Evolutionary conservation across 2,113 vertebrate species (phyloP).

Genomic region (Thryonomys swinderianus): DNA sequence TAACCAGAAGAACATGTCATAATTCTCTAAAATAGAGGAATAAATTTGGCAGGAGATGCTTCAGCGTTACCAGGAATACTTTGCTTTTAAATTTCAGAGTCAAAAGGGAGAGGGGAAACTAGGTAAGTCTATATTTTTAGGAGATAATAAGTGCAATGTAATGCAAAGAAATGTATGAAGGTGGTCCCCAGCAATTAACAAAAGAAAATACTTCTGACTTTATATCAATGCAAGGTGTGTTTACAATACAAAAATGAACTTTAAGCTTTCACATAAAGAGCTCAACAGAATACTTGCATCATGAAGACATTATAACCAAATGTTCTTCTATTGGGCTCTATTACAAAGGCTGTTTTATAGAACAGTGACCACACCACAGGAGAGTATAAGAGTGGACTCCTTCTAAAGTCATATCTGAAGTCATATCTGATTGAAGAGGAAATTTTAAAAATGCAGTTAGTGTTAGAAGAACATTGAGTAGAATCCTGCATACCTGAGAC

Average conservation of each 20-base stretch:
- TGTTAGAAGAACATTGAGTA: neutral
- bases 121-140: conserved; percentile 15
- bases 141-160: neutral
- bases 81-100: conserved; percentile 47
- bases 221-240: neutral
- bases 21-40: conserved; percentile 37
- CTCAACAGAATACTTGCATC: neutral
- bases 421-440: neutral
- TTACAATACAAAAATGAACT: neutral
- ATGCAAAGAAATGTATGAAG: neutral
- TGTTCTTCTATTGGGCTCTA: neutral
- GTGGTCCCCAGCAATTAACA: neutral
- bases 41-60: conserved; percentile 8
- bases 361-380: neutral
- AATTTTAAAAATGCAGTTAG: neutral
- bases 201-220: neutral
- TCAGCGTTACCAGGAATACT: neutral
- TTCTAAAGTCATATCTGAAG: neutral
- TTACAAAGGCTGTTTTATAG: neutral
- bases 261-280: neutral
- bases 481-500: neutral
- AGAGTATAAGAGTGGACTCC: neutral
- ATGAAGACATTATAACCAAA: neutral
- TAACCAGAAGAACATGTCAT: neutral
- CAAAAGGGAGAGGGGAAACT: neutral